phyloP scores from a whole-genome alignment of 2,888 invertebrate species.

The Melanchra persicariae region DNA sequence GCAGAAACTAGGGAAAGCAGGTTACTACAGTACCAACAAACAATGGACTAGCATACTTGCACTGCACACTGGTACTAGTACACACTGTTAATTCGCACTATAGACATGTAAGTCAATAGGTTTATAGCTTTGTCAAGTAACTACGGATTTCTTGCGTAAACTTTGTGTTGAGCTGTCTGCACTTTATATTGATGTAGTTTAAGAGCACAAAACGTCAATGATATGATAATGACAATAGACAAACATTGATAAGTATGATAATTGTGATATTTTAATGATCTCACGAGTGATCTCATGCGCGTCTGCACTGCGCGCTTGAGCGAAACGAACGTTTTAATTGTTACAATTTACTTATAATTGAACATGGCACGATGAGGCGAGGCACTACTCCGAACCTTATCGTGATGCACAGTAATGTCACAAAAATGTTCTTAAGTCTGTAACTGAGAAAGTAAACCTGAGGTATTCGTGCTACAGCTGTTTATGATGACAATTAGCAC shows the following conservation, averaged over 20 bases:
- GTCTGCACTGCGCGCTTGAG: slow-evolving; percentile 64
- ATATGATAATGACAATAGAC: slow-evolving; percentile 57
- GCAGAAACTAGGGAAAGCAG: slow-evolving; percentile 41
- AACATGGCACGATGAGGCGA: slow-evolving; percentile 60
- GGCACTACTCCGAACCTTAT: slow-evolving; percentile 44
- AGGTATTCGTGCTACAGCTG: slow-evolving; percentile 68
- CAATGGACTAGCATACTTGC: slow-evolving; percentile 49
- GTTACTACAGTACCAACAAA: slow-evolving; percentile 43
- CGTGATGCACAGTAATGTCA: slow-evolving; percentile 65
- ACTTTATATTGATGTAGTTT: slow-evolving; percentile 18
- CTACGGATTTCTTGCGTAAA: slow-evolving; percentile 16
- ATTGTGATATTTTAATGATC: slow-evolving; percentile 79
- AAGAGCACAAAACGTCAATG: slow-evolving; percentile 28
- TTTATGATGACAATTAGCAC: slow-evolving; percentile 80
- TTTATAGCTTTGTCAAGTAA: slow-evolving; percentile 34
- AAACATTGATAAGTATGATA: slow-evolving; percentile 61
- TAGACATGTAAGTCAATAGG: slow-evolving; percentile 57
- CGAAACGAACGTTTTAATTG: slow-evolving; percentile 80
- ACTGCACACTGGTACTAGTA: slow-evolving; percentile 17
- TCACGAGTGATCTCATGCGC: slow-evolving; percentile 84
- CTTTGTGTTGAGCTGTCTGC: not conserved
- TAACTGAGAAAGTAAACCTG: slow-evolving; percentile 75
- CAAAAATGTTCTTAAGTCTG: slow-evolving; percentile 70
- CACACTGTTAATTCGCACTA: slow-evolving; percentile 58
- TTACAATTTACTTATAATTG: slow-evolving; percentile 78